phyloP scores from a whole-genome alignment of 2,888 invertebrate genomes.

The Odontocolon sp. region DNA sequence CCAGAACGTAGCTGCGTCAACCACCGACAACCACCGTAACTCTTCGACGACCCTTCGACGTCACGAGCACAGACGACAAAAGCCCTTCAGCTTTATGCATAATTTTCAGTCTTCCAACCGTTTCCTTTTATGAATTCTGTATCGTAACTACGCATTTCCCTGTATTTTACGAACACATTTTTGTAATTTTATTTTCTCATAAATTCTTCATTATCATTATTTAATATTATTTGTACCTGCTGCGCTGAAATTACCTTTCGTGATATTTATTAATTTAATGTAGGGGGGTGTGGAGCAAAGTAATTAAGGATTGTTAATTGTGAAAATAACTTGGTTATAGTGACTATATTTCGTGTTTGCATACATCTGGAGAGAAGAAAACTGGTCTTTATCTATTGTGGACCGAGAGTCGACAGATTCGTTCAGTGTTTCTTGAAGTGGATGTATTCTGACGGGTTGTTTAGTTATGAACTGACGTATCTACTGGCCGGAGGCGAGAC shows the following conservation, averaged over 20 bases:
- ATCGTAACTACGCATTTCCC: too few species aligned
- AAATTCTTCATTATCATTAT: neutral
- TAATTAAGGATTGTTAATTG: too few species aligned
- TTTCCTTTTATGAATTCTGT: slow-evolving; percentile 2
- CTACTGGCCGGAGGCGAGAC: too few species aligned
- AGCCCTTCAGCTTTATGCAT: slow-evolving; percentile 39
- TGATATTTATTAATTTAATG: neutral
- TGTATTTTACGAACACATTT: too few species aligned
- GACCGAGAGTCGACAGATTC: too few species aligned
- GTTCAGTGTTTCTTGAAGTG: too few species aligned
- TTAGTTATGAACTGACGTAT: too few species aligned
- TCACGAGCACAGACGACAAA: slow-evolving; percentile 34
- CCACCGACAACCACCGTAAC: neutral
- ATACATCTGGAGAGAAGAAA: neutral
- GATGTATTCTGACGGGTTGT: too few species aligned
- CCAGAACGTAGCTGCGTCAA: slow-evolving; percentile 26
- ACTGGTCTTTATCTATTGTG: neutral
- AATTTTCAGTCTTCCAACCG: slow-evolving; percentile 19
- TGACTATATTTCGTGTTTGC: neutral
- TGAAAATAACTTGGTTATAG: neutral
- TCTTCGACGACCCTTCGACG: neutral
- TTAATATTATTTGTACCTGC: neutral
- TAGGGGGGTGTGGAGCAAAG: too few species aligned
- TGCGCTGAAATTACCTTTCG: neutral
- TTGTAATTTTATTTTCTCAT: too few species aligned